These are phyloP conservation scores for Poliocrania exsul DNA, from an alignment of 2,797 vertebrate species.

Conservation along the genomic window DNA sequence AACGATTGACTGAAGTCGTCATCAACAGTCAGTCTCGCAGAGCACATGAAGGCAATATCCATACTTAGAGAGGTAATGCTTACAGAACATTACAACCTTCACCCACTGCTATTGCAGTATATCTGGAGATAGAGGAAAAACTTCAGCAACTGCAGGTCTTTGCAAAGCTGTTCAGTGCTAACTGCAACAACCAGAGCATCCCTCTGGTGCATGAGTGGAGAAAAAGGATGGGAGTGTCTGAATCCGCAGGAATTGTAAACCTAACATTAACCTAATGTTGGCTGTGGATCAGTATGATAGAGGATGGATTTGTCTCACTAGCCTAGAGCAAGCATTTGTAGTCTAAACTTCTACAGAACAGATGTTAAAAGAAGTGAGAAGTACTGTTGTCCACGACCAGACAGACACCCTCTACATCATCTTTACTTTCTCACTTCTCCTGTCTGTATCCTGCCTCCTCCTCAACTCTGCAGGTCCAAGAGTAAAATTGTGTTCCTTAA, in stretches of 20 bases:
- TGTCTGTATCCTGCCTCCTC: not conserved
- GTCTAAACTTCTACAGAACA: not conserved
- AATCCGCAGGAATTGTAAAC: not conserved
- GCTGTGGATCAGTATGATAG: not conserved
- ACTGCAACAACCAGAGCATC: not conserved
- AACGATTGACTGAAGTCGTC: not conserved
- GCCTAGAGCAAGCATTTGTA: not conserved
- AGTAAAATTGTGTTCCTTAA: not conserved
- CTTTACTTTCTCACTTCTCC: not conserved
- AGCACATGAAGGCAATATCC: not conserved
- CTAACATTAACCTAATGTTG: not conserved
- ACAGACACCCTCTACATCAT: not conserved
- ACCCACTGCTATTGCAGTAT: not conserved
- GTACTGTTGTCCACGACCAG: not conserved
- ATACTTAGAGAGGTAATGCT: not conserved
- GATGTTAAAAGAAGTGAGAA: not conserved
- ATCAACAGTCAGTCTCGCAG: not conserved
- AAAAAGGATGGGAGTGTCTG: not conserved
- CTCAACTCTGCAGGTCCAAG: not conserved
- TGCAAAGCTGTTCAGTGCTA: not conserved
- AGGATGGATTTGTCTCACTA: not conserved
- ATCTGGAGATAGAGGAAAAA: not conserved
- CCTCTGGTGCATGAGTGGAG: not conserved
- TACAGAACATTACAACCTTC: not conserved
- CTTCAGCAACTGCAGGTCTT: not conserved